These are phyloP conservation scores for Monomorium pharaonis DNA, from an alignment of 1,140 invertebrate species.

Conservation along the genomic window DNA sequence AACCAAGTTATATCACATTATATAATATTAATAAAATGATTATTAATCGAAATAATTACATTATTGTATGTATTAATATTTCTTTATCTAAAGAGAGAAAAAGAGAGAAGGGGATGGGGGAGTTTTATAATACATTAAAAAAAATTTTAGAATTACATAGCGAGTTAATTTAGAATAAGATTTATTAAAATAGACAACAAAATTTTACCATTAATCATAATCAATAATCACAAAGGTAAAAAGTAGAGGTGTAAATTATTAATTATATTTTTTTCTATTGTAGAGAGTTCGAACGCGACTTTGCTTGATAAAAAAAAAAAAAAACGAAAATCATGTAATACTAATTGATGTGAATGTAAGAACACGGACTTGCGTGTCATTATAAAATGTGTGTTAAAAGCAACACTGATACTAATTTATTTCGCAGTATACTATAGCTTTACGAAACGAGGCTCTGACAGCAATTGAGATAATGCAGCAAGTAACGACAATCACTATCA, in stretches of 20 bases:
- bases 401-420: neutral
- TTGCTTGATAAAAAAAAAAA: neutral
- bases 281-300: constrained; percentile 2
- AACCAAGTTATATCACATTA: neutral
- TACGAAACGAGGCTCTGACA: neutral
- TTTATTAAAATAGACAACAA: neutral
- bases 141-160: neutral
- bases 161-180: neutral
- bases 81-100: neutral
- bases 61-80: neutral
- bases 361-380: constrained; percentile 1
- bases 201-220: neutral
- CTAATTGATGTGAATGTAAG: neutral
- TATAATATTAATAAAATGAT: neutral
- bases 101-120: neutral
- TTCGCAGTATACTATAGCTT: neutral
- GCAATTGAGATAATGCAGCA: constrained; percentile 26
- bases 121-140: neutral
- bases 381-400: constrained; percentile 13
- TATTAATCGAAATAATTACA: constrained; percentile 4
- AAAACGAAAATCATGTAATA: neutral
- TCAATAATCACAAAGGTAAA: neutral
- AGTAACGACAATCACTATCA: constrained; percentile 13
- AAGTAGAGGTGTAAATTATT: constrained; percentile 11
- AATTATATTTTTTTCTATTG: neutral